Conservation (phyloP, 2,113 vertebrate species). For the Corvus moneduloides region DNA sequence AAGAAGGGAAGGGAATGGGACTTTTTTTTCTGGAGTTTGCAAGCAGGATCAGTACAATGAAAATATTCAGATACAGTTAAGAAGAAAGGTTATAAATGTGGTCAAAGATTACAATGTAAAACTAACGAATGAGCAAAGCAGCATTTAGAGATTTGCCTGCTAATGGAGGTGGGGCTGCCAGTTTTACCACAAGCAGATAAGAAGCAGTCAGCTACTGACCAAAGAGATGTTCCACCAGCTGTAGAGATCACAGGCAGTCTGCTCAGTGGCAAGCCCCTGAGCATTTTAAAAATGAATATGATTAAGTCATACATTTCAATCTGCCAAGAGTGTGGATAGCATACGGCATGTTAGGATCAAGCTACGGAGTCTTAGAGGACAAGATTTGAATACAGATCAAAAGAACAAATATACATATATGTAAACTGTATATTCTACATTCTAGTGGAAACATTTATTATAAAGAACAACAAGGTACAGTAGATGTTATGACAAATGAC, state of each 20-base stretch:
- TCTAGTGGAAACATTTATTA: neutral
- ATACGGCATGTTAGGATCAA: neutral
- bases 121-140: neutral
- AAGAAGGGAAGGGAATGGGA: neutral
- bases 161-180: neutral
- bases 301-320: neutral
- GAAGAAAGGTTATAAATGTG: neutral
- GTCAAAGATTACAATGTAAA: neutral
- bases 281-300: neutral
- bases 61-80: neutral
- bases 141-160: neutral
- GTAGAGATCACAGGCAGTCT: neutral
- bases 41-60: neutral
- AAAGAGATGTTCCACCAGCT: neutral
- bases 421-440: neutral
- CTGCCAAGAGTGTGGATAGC: neutral
- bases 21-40: neutral
- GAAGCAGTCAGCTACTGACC: neutral
- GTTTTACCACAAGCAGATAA: neutral
- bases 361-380: neutral
- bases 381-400: neutral
- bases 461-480: neutral
- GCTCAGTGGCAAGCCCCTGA: neutral
- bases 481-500: neutral
- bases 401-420: neutral